A percentile compares a stretch with the other conserved stretches of the same genome.
Evolutionary conservation across 2,113 vertebrate species (phyloP).

Genomic region (Colistium nudipinnis): DNA sequence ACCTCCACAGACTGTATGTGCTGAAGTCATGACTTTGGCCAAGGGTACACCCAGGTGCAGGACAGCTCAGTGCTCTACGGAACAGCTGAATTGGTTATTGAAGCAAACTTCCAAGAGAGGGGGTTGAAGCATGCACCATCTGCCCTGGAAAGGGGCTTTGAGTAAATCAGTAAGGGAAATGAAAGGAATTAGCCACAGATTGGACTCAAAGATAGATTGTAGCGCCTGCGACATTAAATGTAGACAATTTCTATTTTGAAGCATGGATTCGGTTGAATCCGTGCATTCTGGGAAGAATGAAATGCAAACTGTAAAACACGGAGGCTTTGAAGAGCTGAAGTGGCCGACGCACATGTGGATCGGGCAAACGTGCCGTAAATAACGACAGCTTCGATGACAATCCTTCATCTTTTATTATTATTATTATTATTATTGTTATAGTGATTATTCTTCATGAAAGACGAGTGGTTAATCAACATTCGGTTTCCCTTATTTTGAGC

Average conservation of each 20-base stretch:
- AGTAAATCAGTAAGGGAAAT: conserved; percentile 44
- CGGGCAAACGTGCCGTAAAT: not conserved
- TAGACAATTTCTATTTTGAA: not conserved
- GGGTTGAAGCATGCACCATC: conserved; percentile 50
- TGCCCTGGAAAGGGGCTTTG: conserved; percentile 48
- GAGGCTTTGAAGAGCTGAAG: not conserved
- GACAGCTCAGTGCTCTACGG: conserved; percentile 35
- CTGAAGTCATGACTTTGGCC: conserved; percentile 67
- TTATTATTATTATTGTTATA: not conserved
- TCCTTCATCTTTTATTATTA: no score
- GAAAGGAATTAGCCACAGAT: conserved; percentile 11
- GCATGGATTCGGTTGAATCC: not conserved
- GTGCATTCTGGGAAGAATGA: not conserved
- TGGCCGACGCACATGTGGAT: not conserved
- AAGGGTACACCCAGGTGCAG: conserved; percentile 62
- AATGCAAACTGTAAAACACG: not conserved
- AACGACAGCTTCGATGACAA: not conserved
- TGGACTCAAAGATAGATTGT: conserved; percentile 1
- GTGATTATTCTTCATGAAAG: not conserved
- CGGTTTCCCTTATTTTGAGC: not conserved
- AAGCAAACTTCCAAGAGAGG: conserved; percentile 44
- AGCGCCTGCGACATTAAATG: conserved; percentile 7
- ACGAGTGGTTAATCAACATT: not conserved
- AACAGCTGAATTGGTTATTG: conserved; percentile 69
- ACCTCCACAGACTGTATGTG: conserved; percentile 25